phyloP scores from a whole-genome alignment of 2,797 vertebrate species.

The Aphelocoma californica region DNA sequence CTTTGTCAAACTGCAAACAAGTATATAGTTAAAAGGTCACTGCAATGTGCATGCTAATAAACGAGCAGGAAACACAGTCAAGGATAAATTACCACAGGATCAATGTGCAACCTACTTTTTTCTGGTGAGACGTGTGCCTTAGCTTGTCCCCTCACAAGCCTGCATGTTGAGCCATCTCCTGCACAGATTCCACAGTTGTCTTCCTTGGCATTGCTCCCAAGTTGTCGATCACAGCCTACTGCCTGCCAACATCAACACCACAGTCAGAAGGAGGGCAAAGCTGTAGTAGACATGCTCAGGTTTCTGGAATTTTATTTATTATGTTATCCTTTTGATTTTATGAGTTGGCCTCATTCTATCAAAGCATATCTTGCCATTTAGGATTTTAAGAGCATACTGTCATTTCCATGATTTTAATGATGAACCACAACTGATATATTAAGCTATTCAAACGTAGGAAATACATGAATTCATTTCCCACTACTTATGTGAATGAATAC shows the following conservation, averaged over 20 bases:
- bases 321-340: conserved; percentile 58
- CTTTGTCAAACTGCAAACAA: conserved; percentile 50
- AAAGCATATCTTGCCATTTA: conserved; percentile 30
- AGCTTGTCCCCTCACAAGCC: conserved; percentile 88
- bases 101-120: conserved; percentile 81
- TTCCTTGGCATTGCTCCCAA: conserved; percentile 86
- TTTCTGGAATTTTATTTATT: conserved; percentile 73
- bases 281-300: conserved; percentile 52
- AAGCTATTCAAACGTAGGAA: neutral
- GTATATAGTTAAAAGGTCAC: conserved; percentile 2
- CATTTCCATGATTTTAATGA: conserved; percentile 33
- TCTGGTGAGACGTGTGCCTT: conserved; percentile 83
- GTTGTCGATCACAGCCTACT: conserved; percentile 90
- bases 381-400: conserved; percentile 21
- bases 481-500: neutral
- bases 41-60: neutral
- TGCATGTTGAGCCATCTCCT: conserved; percentile 88
- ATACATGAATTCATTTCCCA: neutral
- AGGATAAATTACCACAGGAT: neutral
- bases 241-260: conserved; percentile 81
- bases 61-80: neutral
- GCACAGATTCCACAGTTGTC: conserved; percentile 92
- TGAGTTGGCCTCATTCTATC: conserved; percentile 71
- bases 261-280: conserved; percentile 67
- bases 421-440: neutral